These are phyloP conservation scores for Acholoe squamosa DNA, from an alignment of 2,888 invertebrate genomes.

Conservation along the genomic window DNA sequence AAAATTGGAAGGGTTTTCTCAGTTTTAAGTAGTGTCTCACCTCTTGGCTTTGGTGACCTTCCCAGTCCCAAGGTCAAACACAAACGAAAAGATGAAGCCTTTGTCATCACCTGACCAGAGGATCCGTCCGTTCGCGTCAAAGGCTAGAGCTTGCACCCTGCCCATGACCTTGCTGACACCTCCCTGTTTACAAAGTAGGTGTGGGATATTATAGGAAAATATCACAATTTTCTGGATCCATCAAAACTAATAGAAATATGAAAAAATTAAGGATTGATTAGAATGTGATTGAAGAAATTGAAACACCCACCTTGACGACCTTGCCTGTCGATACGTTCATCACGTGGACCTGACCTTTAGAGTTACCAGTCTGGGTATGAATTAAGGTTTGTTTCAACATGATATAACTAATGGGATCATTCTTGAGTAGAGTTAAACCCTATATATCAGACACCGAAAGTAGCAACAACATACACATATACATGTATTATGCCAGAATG, in stretches of 20 bases:
- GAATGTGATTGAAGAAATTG: background rate
- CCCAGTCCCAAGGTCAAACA: constrained; percentile 88
- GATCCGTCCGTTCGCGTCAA: constrained; percentile 90
- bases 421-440: no score
- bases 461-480: no score
- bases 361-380: constrained; percentile 80
- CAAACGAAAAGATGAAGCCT: constrained; percentile 89
- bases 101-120: constrained; percentile 93
- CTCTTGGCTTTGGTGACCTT: constrained; percentile 88
- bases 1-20: background rate
- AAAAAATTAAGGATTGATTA: background rate
- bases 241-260: background rate
- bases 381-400: background rate
- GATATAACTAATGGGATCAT: no score
- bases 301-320: constrained; percentile 84
- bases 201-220: background rate
- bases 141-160: constrained; percentile 88
- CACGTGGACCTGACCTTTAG: constrained; percentile 89
- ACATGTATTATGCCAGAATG: no score
- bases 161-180: constrained; percentile 85
- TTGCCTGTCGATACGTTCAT: constrained; percentile 94
- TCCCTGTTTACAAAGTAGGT: constrained; percentile 74
- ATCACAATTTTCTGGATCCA: background rate
- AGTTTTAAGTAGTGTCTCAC: constrained; percentile 72
- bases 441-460: no score